Conservation (phyloP, 2,113 vertebrate species). For the Eretmochelys imbricata region DNA sequence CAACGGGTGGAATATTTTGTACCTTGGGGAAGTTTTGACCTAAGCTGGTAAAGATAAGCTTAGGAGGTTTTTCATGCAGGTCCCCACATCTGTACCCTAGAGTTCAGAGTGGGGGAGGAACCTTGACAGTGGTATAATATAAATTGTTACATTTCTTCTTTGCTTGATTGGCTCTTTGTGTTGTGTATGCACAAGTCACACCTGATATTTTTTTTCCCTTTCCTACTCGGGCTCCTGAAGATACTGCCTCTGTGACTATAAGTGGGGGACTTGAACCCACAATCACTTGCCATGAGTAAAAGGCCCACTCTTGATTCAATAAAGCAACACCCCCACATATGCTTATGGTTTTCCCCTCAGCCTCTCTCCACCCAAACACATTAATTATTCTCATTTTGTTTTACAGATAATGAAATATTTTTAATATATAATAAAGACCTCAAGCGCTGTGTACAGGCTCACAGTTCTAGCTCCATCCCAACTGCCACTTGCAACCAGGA, state of each 20-base stretch:
- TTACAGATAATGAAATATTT: constrained; percentile 84
- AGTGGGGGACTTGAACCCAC: neutral
- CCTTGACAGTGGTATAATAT: too few relatives aligned
- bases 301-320: neutral
- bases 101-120: too few relatives aligned
- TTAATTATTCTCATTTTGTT: constrained; percentile 4
- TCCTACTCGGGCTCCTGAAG: neutral
- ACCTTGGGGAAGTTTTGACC: too few relatives aligned
- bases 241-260: neutral
- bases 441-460: constrained; percentile 82
- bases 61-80: too few relatives aligned
- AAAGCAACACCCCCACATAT: neutral
- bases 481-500: constrained; percentile 75
- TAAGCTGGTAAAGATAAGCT: too few relatives aligned
- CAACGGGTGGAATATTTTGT: too few relatives aligned
- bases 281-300: neutral
- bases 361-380: neutral
- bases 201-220: neutral
- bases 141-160: neutral
- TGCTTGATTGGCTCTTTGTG: neutral
- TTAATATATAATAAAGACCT: constrained; percentile 88
- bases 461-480: constrained; percentile 70
- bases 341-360: neutral
- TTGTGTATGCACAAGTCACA: neutral
- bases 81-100: too few relatives aligned